phyloP scores from a whole-genome alignment of 2,797 vertebrate species.

The Phrynocephalus vlangalii region DNA sequence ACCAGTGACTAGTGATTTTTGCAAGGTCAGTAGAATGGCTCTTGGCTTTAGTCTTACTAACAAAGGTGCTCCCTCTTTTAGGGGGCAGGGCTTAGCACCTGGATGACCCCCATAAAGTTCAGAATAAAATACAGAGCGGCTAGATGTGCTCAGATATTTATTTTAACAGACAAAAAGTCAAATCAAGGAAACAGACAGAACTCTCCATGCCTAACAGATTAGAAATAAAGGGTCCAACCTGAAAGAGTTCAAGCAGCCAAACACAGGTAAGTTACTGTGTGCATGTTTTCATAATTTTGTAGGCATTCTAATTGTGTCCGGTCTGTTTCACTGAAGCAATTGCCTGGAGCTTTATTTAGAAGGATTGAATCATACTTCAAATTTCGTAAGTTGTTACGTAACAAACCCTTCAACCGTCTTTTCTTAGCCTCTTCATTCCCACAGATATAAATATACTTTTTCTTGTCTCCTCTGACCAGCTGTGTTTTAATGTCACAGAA shows the following conservation, averaged over 20 bases:
- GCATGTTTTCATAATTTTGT: background rate
- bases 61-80: no score
- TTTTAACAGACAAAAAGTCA: background rate
- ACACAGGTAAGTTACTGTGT: background rate
- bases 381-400: slow-evolving; percentile 24
- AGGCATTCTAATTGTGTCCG: background rate
- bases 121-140: no score
- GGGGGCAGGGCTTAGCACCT: no score
- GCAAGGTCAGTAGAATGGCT: no score
- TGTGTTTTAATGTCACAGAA: background rate
- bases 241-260: background rate
- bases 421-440: slow-evolving; percentile 6
- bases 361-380: slow-evolving; percentile 23
- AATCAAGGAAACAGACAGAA: background rate
- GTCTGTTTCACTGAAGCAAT: background rate
- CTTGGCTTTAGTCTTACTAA: no score
- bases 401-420: slow-evolving; percentile 2
- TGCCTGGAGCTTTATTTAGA: slow-evolving; percentile 13
- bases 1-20: background rate
- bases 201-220: background rate
- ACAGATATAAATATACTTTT: slow-evolving; percentile 7
- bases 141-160: background rate
- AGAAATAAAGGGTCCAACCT: background rate
- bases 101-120: no score
- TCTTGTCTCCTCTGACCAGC: slow-evolving; percentile 10